Evolutionary conservation across 2,888 invertebrate genomes (phyloP), one percentile per base, ranked within the genome.

Genomic region (Sphinx pinastri): DNA sequence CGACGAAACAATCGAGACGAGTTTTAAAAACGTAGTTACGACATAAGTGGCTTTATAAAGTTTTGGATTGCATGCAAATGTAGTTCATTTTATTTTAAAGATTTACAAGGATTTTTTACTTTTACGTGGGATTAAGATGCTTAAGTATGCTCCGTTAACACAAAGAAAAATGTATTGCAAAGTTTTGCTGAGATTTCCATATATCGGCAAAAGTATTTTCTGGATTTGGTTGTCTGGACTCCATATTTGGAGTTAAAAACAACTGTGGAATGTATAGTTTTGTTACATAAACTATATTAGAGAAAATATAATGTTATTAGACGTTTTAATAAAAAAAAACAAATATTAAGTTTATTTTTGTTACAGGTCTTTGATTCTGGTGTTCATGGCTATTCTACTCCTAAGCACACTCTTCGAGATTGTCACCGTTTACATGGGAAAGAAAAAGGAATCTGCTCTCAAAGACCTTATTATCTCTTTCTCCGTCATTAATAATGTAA

Each of bases 401-500:
- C 82, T 93, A 68, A 93, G 95, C 70, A 95, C 95, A 0, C 67
- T 88, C 0, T 95, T 93, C 77, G 95, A 95, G 76, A 78, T 89
- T 11, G 93, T 91, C 75, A 79, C 88, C 0, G 80, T 88, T 19
- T 82, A 87, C 75, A 84, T 80, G 71, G 82, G 85, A n/a, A 81
- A 73, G 16, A 83, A 85, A n/a, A 91, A 89, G 76, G 84, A 83
- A 0, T 85, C 87, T 0, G 70, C 83, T 0, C 13, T 78, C 0
- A 84, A 88, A 52, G 87, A 87, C 5, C 74, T 93, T 1, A 84
- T 94, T 2, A 75, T 90, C 38, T 94, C 95, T 14, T 96, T 96
- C 84, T 96, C 96, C 0, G 71, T 95, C 3, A 92, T 95, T 71
- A 93, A 94, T 76, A 96, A 95, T 74, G 82, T 95, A 60, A 94